Conservation (phyloP, 2,797 vertebrate species). For the Octomys mimax region DNA sequence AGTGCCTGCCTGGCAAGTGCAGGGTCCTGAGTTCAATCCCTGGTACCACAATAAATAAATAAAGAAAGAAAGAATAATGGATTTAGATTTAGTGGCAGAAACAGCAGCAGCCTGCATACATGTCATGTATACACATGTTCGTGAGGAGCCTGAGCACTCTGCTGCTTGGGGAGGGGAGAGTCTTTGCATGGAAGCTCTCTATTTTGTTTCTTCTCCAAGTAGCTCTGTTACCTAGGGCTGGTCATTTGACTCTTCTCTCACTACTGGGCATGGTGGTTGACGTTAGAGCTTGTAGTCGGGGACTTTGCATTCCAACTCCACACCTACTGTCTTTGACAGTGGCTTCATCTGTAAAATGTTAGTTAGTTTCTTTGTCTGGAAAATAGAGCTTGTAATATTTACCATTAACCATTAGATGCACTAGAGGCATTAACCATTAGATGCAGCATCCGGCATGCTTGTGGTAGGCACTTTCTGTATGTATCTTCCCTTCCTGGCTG, state of each 20-base stretch:
- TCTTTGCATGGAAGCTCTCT: neutral
- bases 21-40: no score
- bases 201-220: neutral
- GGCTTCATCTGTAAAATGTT: neutral
- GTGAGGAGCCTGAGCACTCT: neutral
- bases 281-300: neutral
- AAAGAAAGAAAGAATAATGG: neutral
- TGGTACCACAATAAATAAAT: no score
- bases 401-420: slow-evolving; percentile 11
- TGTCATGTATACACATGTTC: neutral
- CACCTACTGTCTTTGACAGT: neutral
- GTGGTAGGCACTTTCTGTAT: neutral
- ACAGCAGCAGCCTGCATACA: neutral
- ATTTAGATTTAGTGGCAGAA: neutral
- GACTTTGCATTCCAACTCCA: neutral
- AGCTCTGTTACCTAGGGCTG: neutral
- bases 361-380: neutral
- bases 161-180: neutral
- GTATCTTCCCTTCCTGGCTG: neutral
- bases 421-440: neutral
- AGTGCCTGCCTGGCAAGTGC: no score
- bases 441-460: neutral
- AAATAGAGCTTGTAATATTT: neutral
- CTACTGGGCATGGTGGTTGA: neutral
- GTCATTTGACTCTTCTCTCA: neutral